A percentile compares a stretch with the other conserved stretches of the same genome.
Evolutionary conservation across 2,113 vertebrate genomes (phyloP).

Genomic region (Phalacrocorax pelagicus): DNA sequence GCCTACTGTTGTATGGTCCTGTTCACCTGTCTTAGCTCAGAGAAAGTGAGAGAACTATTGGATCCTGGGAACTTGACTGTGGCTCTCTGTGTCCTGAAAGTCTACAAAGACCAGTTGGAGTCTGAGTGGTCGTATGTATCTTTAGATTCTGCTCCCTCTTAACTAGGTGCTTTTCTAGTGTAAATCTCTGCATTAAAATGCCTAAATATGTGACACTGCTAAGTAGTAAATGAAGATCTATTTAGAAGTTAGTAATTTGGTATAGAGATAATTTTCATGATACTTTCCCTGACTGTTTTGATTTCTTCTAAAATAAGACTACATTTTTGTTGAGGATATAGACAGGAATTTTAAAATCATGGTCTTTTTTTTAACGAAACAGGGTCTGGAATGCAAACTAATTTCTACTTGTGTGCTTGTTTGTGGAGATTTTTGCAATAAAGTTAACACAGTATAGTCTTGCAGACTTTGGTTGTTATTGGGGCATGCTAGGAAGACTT

Average conservation of each 20-base stretch:
- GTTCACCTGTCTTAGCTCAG: conserved; percentile 85
- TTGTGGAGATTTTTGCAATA: neutral
- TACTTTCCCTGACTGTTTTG: neutral
- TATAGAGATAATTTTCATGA: neutral
- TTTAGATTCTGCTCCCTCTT: neutral
- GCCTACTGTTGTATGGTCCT: conserved; percentile 89
- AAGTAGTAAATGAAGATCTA: neutral
- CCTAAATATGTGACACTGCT: neutral
- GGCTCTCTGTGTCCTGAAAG: conserved; percentile 77
- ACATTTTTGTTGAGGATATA: neutral
- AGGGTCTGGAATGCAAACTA: neutral
- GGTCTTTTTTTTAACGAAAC: neutral
- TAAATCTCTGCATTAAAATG: neutral
- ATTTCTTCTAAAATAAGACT: neutral
- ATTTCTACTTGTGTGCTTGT: neutral
- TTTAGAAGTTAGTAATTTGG: neutral
- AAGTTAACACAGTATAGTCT: neutral
- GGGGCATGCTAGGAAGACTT: neutral
- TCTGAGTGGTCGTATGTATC: conserved; percentile 90
- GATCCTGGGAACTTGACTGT: conserved; percentile 75
- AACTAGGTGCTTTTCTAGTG: neutral
- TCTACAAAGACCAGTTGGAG: conserved; percentile 81
- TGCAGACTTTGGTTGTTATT: neutral
- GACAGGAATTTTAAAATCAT: neutral
- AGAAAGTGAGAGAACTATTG: conserved; percentile 78